These are phyloP conservation scores for Tortrix viridana DNA, from an alignment of 2,888 invertebrate genomes.

Conservation along the genomic window DNA sequence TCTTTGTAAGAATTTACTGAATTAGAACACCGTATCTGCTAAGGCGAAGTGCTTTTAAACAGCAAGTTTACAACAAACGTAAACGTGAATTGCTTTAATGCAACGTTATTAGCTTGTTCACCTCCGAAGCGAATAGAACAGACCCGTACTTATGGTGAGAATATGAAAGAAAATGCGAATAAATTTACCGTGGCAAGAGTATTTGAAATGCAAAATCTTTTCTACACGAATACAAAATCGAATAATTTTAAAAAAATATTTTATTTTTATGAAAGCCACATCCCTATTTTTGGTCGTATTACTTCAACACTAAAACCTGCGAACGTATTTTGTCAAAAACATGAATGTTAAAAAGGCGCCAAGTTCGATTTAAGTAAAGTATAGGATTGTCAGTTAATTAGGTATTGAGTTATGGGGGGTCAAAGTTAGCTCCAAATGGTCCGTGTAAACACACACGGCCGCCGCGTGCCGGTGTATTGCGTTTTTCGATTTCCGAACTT, in stretches of 20 bases:
- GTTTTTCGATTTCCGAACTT: no score
- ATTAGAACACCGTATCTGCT: conserved; percentile 7
- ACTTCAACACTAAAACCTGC: no score
- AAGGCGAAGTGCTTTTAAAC: neutral
- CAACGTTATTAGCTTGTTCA: neutral
- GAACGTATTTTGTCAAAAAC: no score
- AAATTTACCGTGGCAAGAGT: neutral
- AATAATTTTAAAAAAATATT: neutral
- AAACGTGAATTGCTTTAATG: neutral
- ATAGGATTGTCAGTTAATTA: no score
- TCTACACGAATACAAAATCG: neutral
- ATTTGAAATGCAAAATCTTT: neutral
- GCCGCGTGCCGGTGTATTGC: no score
- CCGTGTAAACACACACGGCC: no score
- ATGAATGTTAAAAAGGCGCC: no score
- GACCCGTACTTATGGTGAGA: neutral
- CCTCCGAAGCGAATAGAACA: neutral
- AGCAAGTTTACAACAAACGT: neutral
- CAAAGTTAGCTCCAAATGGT: no score
- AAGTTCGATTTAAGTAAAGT: no score
- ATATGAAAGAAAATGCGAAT: neutral
- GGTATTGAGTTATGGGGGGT: no score
- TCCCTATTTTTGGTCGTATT: no score
- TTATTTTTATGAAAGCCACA: no score
- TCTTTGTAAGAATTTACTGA: conserved; percentile 9